These are phyloP conservation scores for Percina caprodes DNA, from an alignment of 2,113 vertebrate genomes.

Conservation along the genomic window DNA sequence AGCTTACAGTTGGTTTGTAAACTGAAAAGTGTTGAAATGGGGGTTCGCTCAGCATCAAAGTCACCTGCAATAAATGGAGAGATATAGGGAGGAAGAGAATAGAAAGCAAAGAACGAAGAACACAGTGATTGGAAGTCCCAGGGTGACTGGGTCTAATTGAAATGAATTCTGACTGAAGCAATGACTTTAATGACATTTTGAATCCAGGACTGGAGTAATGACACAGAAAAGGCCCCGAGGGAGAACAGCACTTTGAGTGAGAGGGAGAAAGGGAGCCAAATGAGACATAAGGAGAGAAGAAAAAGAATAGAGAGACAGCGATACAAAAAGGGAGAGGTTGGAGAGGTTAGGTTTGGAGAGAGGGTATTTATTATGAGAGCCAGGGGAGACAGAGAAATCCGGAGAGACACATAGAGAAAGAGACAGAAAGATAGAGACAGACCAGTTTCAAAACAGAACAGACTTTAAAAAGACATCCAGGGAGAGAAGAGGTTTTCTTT, in stretches of 20 bases:
- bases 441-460: conserved; percentile 26
- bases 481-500: conserved; percentile 9
- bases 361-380: conserved; percentile 56
- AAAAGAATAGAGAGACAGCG: conserved; percentile 2
- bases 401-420: conserved; percentile 14
- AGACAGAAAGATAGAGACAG: conserved; percentile 31
- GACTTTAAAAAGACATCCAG: conserved; percentile 47
- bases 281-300: conserved; percentile 21
- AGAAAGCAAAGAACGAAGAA: conserved; percentile 1
- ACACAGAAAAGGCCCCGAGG: conserved; percentile 61
- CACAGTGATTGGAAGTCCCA: conserved; percentile 59
- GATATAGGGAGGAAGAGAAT: conserved; percentile 14
- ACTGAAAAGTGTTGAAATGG: background rate
- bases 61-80: conserved; percentile 22
- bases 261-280: conserved; percentile 10
- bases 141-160: conserved; percentile 74
- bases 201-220: conserved; percentile 79
- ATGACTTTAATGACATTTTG: conserved; percentile 79
- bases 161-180: conserved; percentile 80
- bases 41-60: conserved; percentile 35
- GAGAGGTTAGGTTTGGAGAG: conserved; percentile 42
- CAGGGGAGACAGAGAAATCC: conserved; percentile 26
- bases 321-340: conserved; percentile 30
- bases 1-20: background rate
- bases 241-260: conserved; percentile 57